Percentiles rank a stretch among this genome's conserved stretches.
Conservation (phyloP, 2,888 invertebrate genomes). For the Volucella inanis region DNA sequence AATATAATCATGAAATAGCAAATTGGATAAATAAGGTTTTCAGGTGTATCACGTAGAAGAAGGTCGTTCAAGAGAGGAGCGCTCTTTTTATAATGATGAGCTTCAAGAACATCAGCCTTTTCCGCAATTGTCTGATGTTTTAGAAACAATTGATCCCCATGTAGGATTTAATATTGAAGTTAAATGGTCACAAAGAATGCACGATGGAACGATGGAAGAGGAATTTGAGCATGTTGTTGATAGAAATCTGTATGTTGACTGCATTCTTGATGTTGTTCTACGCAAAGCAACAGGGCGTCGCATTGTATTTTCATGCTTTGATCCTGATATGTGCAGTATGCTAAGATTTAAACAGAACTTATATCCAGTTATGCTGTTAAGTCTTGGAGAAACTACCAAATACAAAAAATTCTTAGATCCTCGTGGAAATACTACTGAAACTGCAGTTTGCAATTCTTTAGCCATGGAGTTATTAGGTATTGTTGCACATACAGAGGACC, state of each 20-base stretch:
- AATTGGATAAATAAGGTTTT: slow-evolving; percentile 65
- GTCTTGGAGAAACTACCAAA: slow-evolving; percentile 88
- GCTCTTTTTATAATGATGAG: slow-evolving; percentile 91
- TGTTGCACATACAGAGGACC: slow-evolving; percentile 96
- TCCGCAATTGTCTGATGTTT: slow-evolving; percentile 92
- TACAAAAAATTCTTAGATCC: slow-evolving; percentile 94
- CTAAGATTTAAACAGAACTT: slow-evolving; percentile 97
- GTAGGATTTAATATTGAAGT: slow-evolving; percentile 99
- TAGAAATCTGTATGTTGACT: slow-evolving; percentile 95
- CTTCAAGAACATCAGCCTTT: slow-evolving; percentile 96
- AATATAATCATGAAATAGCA: not conserved
- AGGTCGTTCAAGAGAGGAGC: slow-evolving; percentile 88
- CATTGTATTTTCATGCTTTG: slow-evolving; percentile 97
- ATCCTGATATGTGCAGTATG: slow-evolving; percentile 98
- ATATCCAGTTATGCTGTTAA: slow-evolving; percentile 97
- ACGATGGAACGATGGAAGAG: slow-evolving; percentile 94
- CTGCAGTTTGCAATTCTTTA: slow-evolving; percentile 92
- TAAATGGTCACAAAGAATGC: slow-evolving; percentile 96
- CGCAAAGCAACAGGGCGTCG: slow-evolving; percentile 90
- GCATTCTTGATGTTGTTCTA: slow-evolving; percentile 92
- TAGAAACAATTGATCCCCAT: slow-evolving; percentile 91
- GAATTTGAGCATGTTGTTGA: slow-evolving; percentile 93
- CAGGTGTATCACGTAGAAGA: slow-evolving; percentile 92
- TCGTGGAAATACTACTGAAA: slow-evolving; percentile 90
- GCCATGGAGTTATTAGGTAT: slow-evolving; percentile 94